Conservation (phyloP, 2,888 invertebrate genomes). For the Parelbella ahira region DNA sequence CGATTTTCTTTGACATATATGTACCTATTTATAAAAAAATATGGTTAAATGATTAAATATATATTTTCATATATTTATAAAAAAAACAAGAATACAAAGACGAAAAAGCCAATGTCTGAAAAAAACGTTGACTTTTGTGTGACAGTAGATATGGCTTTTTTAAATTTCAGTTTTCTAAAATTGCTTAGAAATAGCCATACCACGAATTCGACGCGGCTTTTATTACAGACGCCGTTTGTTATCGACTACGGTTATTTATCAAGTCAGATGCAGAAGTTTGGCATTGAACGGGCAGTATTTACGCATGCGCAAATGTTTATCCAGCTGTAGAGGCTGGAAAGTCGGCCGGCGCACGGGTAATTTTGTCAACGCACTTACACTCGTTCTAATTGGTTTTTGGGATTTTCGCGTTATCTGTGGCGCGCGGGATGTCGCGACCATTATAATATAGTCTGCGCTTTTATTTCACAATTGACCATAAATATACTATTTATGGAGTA, state of each 20-base stretch:
- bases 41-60: no score
- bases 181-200: no score
- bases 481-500: no score
- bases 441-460: no score
- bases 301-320: conserved; percentile 64
- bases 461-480: no score
- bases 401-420: conserved; percentile 21
- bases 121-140: no score
- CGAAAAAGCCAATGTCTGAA: not conserved
- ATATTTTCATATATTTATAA: no score
- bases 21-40: no score
- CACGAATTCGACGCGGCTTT: conserved; percentile 1
- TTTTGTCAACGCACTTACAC: conserved; percentile 23
- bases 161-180: no score
- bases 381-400: conserved; percentile 7
- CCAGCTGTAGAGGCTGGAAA: conserved; percentile 45
- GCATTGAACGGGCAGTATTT: conserved; percentile 52
- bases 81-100: not conserved
- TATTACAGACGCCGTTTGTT: conserved; percentile 27
- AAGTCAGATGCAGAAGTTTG: conserved; percentile 57
- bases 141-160: no score
- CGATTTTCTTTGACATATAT: not conserved
- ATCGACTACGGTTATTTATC: conserved; percentile 31
- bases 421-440: conserved; percentile 13
- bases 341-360: conserved; percentile 28